Base-by-base conservation (phyloP, 2,113 vertebrate genomes). In the Prionailurus viverrinus region DNA sequence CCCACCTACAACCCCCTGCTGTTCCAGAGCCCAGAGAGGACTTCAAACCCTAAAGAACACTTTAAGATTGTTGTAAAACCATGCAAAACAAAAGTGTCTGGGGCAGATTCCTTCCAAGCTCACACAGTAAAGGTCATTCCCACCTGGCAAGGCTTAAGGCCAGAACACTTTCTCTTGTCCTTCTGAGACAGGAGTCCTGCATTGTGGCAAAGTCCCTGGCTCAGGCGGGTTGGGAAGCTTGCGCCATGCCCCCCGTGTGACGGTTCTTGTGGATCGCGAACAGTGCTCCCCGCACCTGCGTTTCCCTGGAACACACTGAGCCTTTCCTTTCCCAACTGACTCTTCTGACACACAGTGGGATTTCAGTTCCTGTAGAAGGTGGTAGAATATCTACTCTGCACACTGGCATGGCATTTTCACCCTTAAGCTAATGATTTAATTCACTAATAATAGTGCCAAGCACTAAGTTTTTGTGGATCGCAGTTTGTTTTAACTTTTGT, bases 191-290 rank as follows among this genome's bases (percentile, higher is more conserved):
- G 7, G 48, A n/a, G 29, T n/a, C 18, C n/a, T 27, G 7, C 11
- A 4, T 2, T 0, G 4, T 1, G 25, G 39, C 83, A 78, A 39
- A 55, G 41, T n/a, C 9, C 13, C 33, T 5, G 4, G 23, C 2
- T 13, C 25, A 2, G 27, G 48, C n/a, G 25, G 12, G 25, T 8
- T 7, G 48, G 16, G 29, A 31, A 41, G n/a, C 45, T 21, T 7
- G 4, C 0, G 45, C 15, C 31, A 0, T 19, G 27, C 61, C 39
- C 13, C 39, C 2, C 3, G 0, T 27, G 11, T 29, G 21, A 6
- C 4, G 16, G 48, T 66, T 66, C 58, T 68, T 23, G 1, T 5
- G 7, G 31, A 1, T 65, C 82, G 33, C 25, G 39, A 16, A 21
- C 1, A 15, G 36, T 13, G 53, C 4, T 74, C 21, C n/a, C 7